These are phyloP conservation scores for Platyscapa corneri DNA, from an alignment of 1,140 invertebrate genomes.

Conservation along the genomic window DNA sequence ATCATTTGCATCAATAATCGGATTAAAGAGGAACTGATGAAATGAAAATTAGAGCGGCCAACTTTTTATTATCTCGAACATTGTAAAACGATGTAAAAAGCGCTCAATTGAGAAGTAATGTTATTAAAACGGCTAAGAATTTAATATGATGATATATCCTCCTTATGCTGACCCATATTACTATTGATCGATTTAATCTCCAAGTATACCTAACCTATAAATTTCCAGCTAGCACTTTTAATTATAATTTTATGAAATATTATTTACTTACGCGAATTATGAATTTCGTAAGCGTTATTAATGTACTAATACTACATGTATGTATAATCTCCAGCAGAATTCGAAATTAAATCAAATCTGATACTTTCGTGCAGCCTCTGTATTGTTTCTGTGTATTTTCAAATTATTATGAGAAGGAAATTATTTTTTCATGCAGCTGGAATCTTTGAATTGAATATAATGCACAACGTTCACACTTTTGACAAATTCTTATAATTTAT, in stretches of 20 bases:
- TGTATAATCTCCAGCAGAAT: too few species aligned
- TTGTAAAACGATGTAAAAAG: constrained; percentile 2
- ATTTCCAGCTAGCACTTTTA: not conserved
- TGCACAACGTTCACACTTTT: too few species aligned
- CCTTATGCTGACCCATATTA: constrained; percentile 6
- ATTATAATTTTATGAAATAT: too few species aligned
- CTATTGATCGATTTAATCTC: constrained; percentile 9
- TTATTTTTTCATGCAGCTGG: too few species aligned
- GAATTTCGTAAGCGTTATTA: not conserved
- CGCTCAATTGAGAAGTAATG: constrained; percentile 22
- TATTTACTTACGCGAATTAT: too few species aligned
- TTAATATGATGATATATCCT: constrained; percentile 25
- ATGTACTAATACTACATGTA: not conserved
- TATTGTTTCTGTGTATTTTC: too few species aligned
- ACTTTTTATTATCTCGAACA: not conserved
- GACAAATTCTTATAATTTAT: too few species aligned
- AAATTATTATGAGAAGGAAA: too few species aligned
- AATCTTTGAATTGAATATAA: too few species aligned
- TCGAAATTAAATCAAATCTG: too few species aligned
- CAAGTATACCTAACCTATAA: not conserved
- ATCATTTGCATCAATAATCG: constrained; percentile 17
- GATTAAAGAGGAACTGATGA: not conserved
- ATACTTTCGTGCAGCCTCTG: too few species aligned
- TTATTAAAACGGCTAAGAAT: constrained; percentile 31
- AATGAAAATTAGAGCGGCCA: not conserved